Percentiles rank a stretch among this genome's conserved stretches.
Conservation (phyloP, 1,140 invertebrate species). For the Octopus bimaculoides region DNA sequence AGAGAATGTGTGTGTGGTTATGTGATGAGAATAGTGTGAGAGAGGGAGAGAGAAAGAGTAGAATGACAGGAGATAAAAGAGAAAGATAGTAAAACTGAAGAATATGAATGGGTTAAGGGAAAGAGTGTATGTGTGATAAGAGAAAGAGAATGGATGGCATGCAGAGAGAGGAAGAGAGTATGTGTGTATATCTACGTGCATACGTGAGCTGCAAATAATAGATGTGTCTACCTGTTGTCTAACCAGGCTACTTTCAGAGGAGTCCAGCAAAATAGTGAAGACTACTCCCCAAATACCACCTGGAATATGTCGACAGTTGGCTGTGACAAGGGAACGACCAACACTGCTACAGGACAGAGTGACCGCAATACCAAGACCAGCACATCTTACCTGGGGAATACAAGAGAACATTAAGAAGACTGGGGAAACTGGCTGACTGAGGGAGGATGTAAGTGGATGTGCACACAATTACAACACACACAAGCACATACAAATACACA, state of each 20-base stretch:
- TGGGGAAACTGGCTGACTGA: too few species aligned
- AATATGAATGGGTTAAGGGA: background rate
- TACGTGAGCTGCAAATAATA: background rate
- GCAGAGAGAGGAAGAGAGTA: too few species aligned
- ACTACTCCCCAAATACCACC: conserved; percentile 54
- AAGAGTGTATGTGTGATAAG: too few species aligned
- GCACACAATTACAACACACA: too few species aligned
- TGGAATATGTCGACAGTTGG: conserved; percentile 50
- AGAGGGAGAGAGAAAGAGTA: background rate
- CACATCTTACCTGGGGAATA: conserved; percentile 46
- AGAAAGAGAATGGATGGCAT: too few species aligned
- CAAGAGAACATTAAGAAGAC: too few species aligned
- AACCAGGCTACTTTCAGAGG: conserved; percentile 52
- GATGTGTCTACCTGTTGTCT: conserved; percentile 48
- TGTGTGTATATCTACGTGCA: background rate
- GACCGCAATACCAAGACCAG: conserved; percentile 53
- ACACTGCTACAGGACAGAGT: conserved; percentile 44
- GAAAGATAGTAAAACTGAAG: background rate
- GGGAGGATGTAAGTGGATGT: too few species aligned
- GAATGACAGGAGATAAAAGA: background rate
- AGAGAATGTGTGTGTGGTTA: background rate
- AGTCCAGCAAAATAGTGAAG: conserved; percentile 50
- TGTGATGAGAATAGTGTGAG: background rate
- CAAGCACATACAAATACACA: too few species aligned
- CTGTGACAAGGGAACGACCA: conserved; percentile 48